Base-by-base conservation (phyloP, 2,888 invertebrate species). In the Sinhomidia bicolor region DNA sequence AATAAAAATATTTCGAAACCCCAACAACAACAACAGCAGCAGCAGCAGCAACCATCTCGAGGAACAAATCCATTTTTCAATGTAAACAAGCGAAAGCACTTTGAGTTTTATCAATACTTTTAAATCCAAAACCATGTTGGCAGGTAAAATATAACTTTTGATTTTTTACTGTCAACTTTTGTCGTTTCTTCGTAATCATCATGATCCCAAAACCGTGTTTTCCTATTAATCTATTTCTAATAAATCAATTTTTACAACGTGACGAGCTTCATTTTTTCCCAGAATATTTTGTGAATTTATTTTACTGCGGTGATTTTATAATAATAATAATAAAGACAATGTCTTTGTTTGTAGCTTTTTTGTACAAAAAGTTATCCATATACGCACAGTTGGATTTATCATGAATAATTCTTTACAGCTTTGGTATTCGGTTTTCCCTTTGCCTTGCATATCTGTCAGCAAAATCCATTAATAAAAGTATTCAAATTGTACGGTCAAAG, bases 91-190 rank as follows among this genome's bases (percentile, higher is more conserved):
- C 62, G 81, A 44, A 81, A 81, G 47, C 81, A 81, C 29, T 81
- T 81, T 81, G 81, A 81, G 17, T 65, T 17, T 65, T 81, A 81
- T n/a, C 26, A 62, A n/a, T 81, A 81, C 29, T 81, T 81, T 47
- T 81, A 41, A 80, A 17, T 41, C 1, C 17, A 71, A 62, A 20
- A 62, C 12, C 14, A 20, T 7, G 62, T n/a, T n/a, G n/a, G n/a
- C n/a, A n/a, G n/a, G n/a, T n/a, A n/a, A n/a, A n/a, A n/a, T n/a
- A n/a, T n/a, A n/a, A n/a, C n/a, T n/a, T n/a, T n/a, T n/a, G n/a
- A n/a, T n/a, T n/a, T n/a, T n/a, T n/a, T n/a, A 65, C 3, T 20
- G 17, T 20, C 17, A 57, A 57, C 10, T 20, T 20, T 57, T 57
- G 17, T 41, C n/a, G n/a, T n/a, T n/a, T n/a, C n/a, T n/a, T n/a